phyloP scores from a whole-genome alignment of 2,888 invertebrate species.

The Nineta flava region DNA sequence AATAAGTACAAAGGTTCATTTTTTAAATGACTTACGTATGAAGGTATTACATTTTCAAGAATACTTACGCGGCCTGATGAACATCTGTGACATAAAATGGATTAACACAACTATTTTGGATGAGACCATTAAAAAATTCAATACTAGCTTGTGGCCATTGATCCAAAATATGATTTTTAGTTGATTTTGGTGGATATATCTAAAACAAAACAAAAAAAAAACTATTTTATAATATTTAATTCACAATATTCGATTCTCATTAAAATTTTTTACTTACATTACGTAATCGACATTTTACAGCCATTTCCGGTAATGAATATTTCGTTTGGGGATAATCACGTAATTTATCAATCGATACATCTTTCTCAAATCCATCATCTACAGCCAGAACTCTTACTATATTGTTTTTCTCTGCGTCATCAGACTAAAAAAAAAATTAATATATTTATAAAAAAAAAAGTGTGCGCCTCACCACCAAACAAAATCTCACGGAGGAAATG shows the following conservation, averaged over 20 bases:
- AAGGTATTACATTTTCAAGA: no score
- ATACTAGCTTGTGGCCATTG: conserved; percentile 3
- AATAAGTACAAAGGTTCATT: no score
- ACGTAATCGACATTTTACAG: not conserved
- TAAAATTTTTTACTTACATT: not conserved
- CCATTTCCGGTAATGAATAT: not conserved
- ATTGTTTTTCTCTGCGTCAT: not conserved
- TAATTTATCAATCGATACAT: not conserved
- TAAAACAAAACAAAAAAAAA: not conserved
- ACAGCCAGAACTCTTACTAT: not conserved
- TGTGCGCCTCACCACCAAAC: no score
- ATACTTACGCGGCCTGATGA: not conserved
- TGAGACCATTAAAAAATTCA: not conserved
- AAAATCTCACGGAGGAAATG: no score
- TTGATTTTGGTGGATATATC: conserved; percentile 3
- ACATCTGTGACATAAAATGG: not conserved
- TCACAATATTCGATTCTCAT: not conserved
- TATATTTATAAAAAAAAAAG: not conserved
- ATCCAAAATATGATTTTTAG: not conserved
- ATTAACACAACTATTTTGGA: not conserved
- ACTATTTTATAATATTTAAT: not conserved
- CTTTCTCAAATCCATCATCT: conserved; percentile 3
- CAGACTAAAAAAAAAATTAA: not conserved
- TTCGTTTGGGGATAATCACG: not conserved
- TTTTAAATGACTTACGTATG: no score